A percentile compares a stretch with the other conserved stretches of the same genome.
These are phyloP conservation scores for Sussaba pulchella DNA, from an alignment of 2,888 invertebrate species.

Conservation along the genomic window DNA sequence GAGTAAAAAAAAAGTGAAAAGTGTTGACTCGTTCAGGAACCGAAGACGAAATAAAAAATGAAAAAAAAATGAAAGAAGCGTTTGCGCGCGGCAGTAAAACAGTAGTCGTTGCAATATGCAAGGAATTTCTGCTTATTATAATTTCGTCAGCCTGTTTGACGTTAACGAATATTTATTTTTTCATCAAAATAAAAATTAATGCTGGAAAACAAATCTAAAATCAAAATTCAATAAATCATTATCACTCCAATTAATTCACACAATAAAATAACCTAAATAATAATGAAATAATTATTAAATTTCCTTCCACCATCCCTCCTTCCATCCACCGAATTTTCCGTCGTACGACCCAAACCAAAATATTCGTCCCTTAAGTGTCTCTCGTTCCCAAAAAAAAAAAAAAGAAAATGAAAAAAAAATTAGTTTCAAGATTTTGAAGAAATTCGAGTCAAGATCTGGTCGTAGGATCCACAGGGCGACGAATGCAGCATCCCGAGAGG, in stretches of 20 bases:
- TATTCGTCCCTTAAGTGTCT: constrained; percentile 19
- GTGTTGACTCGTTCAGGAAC: background rate
- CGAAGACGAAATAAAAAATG: too few relatives aligned
- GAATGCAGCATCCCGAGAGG: constrained; percentile 16
- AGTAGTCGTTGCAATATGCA: too few relatives aligned
- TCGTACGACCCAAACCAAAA: background rate
- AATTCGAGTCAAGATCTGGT: constrained; percentile 41
- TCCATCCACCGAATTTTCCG: background rate
- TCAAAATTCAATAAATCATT: too few relatives aligned
- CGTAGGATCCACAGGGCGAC: constrained; percentile 49
- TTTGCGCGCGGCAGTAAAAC: constrained; percentile 35
- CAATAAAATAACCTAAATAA: constrained; percentile 25
- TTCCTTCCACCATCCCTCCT: too few relatives aligned
- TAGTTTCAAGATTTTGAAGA: constrained; percentile 46
- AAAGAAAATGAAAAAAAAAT: constrained; percentile 16
- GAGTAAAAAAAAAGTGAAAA: constrained; percentile 42
- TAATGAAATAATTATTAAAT: constrained; percentile 30
- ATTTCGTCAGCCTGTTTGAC: too few relatives aligned
- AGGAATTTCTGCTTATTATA: too few relatives aligned
- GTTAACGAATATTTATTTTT: too few relatives aligned
- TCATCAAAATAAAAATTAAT: too few relatives aligned
- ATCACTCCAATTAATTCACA: too few relatives aligned
- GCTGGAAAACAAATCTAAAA: too few relatives aligned
- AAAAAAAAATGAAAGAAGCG: too few relatives aligned
- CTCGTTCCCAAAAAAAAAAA: background rate